phyloP scores from a whole-genome alignment of 2,113 vertebrate genomes.

The Laticauda colubrina region DNA sequence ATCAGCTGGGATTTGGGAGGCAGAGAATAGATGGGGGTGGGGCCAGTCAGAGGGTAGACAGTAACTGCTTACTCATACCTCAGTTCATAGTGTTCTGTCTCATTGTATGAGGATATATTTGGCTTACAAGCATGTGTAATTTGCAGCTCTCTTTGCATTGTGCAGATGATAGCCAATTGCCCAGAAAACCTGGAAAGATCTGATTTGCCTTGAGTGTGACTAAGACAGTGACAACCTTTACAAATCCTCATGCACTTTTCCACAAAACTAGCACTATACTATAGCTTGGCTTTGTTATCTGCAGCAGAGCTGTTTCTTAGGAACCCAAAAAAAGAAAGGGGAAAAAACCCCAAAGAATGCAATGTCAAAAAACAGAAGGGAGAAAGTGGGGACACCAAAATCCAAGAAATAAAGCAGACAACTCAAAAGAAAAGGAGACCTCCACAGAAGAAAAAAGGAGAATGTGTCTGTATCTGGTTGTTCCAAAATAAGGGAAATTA shows the following conservation, averaged over 20 bases:
- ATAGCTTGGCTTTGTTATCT: neutral
- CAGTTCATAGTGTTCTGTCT: neutral
- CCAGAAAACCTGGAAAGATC: conserved; percentile 1
- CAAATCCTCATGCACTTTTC: neutral
- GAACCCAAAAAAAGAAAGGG: neutral
- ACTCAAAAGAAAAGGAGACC: neutral
- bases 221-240: neutral
- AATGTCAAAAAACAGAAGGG: neutral
- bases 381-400: neutral
- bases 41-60: neutral
- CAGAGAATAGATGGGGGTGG: no score
- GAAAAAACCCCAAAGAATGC: neutral
- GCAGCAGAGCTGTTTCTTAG: neutral
- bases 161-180: neutral
- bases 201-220: conserved; percentile 15
- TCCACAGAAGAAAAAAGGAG: neutral
- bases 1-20: no score
- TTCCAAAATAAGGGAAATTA: neutral
- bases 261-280: neutral
- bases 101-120: neutral
- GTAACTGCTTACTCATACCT: neutral
- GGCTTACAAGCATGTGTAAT: neutral
- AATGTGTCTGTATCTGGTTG: neutral
- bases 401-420: neutral
- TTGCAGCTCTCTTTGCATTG: neutral